Percentiles rank a stretch among this genome's conserved stretches.
phyloP scores from a whole-genome alignment of 2,888 invertebrate species.

The Diloba caeruleocephala region DNA sequence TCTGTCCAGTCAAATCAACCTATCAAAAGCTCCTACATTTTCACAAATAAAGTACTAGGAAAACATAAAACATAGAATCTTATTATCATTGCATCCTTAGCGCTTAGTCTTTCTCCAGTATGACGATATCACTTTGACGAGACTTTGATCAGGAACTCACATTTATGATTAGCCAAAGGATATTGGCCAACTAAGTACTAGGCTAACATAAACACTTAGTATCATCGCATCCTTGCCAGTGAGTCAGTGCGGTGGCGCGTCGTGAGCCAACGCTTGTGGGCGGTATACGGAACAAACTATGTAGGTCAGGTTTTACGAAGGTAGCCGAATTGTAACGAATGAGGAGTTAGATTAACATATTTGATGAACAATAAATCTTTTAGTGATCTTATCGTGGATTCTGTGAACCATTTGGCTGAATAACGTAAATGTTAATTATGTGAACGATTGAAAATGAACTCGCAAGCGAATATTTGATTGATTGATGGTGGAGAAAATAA shows the following conservation, averaged over 20 bases:
- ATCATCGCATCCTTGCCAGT: constrained; percentile 39
- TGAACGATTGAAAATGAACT: background rate
- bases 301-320: constrained; percentile 54
- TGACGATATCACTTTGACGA: too few species aligned
- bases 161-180: constrained; percentile 13
- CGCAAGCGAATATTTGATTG: background rate
- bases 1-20: too few species aligned
- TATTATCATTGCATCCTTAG: too few species aligned
- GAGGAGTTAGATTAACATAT: constrained; percentile 9
- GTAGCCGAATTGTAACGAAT: constrained; percentile 30
- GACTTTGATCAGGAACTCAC: too few species aligned
- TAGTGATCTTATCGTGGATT: background rate
- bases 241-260: constrained; percentile 56
- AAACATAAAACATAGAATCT: too few species aligned
- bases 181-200: constrained; percentile 33
- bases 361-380: constrained; percentile 9
- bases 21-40: too few species aligned
- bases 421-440: too few species aligned
- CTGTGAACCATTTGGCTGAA: background rate
- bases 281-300: constrained; percentile 53
- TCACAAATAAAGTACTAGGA: too few species aligned
- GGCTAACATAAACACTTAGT: constrained; percentile 37
- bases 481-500: too few species aligned
- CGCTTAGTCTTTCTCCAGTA: too few species aligned
- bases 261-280: constrained; percentile 48